These are phyloP conservation scores for Thunnus albacares DNA, from an alignment of 2,797 vertebrate species.

Conservation along the genomic window DNA sequence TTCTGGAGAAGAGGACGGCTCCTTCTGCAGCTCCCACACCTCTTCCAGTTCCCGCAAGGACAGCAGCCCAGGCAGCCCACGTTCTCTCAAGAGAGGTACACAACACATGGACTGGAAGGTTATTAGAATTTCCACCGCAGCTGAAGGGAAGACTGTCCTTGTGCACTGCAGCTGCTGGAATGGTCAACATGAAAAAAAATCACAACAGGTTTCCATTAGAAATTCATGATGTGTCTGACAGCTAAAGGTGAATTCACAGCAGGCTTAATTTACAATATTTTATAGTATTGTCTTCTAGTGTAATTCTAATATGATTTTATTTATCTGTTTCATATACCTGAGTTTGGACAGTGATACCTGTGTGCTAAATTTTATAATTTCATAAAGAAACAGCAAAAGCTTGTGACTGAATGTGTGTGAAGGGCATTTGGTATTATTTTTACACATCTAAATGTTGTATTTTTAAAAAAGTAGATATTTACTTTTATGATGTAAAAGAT, in stretches of 20 bases:
- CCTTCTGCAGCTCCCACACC: conserved; percentile 88
- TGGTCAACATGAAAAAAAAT: background rate
- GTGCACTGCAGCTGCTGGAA: background rate
- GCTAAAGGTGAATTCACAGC: background rate
- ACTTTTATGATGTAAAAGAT: too few species aligned
- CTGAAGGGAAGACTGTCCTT: background rate
- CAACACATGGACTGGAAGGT: background rate
- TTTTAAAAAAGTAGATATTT: background rate
- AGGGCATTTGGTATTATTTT: too few species aligned
- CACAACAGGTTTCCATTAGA: background rate
- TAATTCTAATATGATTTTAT: too few species aligned
- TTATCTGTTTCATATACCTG: too few species aligned
- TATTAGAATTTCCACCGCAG: background rate
- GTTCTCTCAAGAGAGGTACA: conserved; percentile 93
- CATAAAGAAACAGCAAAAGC: too few species aligned
- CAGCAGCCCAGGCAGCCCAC: conserved; percentile 90
- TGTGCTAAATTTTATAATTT: too few species aligned
- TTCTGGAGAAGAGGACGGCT: conserved; percentile 94
- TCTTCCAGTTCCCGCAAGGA: conserved; percentile 90
- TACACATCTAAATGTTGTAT: too few species aligned
- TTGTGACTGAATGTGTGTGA: too few species aligned
- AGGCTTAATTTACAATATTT: too few species aligned
- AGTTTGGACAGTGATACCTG: too few species aligned
- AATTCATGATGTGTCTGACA: background rate
- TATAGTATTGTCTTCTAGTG: too few species aligned